Evolutionary conservation across 1,140 invertebrate genomes (phyloP), one percentile per base, ranked within the genome.

Genomic region (Protaetia brevitarsis): DNA sequence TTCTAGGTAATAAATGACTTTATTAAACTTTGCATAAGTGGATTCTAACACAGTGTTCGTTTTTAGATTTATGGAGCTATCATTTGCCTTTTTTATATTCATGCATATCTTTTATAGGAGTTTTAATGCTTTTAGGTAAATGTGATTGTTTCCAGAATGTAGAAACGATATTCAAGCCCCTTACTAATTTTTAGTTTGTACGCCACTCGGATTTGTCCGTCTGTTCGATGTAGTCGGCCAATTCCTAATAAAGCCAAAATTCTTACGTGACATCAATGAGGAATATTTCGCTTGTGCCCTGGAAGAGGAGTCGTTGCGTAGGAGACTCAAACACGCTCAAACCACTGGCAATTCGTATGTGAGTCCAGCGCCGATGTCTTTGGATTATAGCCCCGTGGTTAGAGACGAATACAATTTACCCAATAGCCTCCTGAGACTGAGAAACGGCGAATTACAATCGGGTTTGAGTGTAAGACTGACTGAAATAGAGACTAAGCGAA

Each of bases 31-130:
- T n/a, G n/a, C 13, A 5, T 45, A 45, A 11, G 11, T 21, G 10
- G 31, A 45, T 26, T 21, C 26, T 63, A 21, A 10, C 19, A 27
- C 6, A 2, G 10, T 7, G 41, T 45, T 67, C 63, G 41, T 37
- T 5, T 87, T 82, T 85, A 95, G 93, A 92, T 88, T 82, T 96
- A 71, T 94, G 93, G 87, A 91, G 86, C 77, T 93, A 94, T 78
- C 92, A 95, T 83, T 85, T 97, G 71, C 95, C 95, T 71, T 97
- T 97, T 83, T 83, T 98, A 70, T 98, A 98, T 81, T 97, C 95
- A 2, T 96, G 94, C 78, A 91, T 97, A 67, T 97, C 95, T n/a
- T 97, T 97, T 80, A 82, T 97, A 66, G 96, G 95, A 68, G 95
- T 96, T 29, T 82, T 97, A 51, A 87, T 97, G 81, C 82, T 98